Evolutionary conservation across 2,888 invertebrate species (phyloP).

Genomic region (Serrognathus titanus): DNA sequence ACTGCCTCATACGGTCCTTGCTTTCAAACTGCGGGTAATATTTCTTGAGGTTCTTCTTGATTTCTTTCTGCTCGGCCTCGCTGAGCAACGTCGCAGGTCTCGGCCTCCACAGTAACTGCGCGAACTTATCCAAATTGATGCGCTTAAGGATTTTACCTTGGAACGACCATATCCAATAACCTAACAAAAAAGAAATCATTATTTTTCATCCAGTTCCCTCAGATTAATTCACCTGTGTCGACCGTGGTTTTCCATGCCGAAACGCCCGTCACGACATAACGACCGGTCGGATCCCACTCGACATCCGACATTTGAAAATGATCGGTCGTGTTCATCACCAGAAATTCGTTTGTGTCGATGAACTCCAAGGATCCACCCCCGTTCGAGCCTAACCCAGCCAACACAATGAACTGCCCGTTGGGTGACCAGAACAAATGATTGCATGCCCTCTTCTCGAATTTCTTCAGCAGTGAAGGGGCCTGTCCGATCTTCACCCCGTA

Average conservation of each 20-base stretch:
- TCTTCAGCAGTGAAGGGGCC: slow-evolving; percentile 82
- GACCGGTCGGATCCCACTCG: slow-evolving; percentile 99
- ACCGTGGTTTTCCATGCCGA: slow-evolving; percentile 96
- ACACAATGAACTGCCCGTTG: slow-evolving; percentile 89
- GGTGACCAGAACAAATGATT: slow-evolving; percentile 96
- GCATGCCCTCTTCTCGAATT: slow-evolving; percentile 82
- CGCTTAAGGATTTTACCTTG: slow-evolving; percentile 76
- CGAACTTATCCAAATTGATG: slow-evolving; percentile 88
- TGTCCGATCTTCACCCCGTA: slow-evolving; percentile 90
- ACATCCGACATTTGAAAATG: slow-evolving; percentile 92
- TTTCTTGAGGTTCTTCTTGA: slow-evolving; percentile 96
- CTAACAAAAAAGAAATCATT: slow-evolving; percentile 46
- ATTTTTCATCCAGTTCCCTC: too few species aligned
- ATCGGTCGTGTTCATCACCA: slow-evolving; percentile 90
- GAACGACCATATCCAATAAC: slow-evolving; percentile 98
- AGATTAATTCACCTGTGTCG: slow-evolving; percentile 51
- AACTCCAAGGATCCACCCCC: slow-evolving; percentile 93
- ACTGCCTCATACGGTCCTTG: slow-evolving; percentile 90
- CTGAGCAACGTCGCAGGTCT: slow-evolving; percentile 82
- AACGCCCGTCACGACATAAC: slow-evolving; percentile 93
- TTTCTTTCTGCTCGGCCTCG: slow-evolving; percentile 86
- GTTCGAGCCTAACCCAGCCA: slow-evolving; percentile 81
- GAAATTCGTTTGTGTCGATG: slow-evolving; percentile 92
- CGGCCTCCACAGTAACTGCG: slow-evolving; percentile 95
- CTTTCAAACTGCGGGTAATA: slow-evolving; percentile 94